These are phyloP conservation scores for Clostera curtula DNA, from an alignment of 2,888 invertebrate genomes.

Conservation along the genomic window DNA sequence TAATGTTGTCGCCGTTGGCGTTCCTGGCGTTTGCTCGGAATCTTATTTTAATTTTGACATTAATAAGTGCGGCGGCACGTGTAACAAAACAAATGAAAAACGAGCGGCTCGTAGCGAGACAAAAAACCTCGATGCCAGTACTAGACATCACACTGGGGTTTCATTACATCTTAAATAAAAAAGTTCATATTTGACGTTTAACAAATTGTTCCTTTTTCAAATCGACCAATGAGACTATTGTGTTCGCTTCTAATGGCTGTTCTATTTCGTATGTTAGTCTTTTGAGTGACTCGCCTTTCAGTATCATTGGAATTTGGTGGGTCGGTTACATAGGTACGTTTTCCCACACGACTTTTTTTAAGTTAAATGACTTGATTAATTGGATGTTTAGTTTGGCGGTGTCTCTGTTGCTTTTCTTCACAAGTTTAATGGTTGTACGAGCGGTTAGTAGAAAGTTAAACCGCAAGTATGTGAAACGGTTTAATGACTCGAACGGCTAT, in stretches of 20 bases:
- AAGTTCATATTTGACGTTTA: conserved; percentile 75
- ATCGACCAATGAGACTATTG: conserved; percentile 75
- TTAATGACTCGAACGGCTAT: too few relatives aligned
- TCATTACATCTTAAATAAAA: conserved; percentile 69
- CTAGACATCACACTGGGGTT: conserved; percentile 66
- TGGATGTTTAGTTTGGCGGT: conserved; percentile 45
- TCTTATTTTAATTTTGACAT: conserved; percentile 62
- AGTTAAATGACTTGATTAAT: conserved; percentile 72
- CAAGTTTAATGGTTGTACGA: background rate
- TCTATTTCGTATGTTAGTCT: conserved; percentile 75
- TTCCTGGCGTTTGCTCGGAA: conserved; percentile 43
- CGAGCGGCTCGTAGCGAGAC: conserved; percentile 50
- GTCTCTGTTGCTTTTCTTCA: conserved; percentile 2
- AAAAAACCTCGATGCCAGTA: conserved; percentile 57
- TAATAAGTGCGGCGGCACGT: conserved; percentile 51
- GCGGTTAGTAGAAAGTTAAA: conserved; percentile 3
- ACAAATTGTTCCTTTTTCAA: conserved; percentile 76
- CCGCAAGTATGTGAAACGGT: too few relatives aligned
- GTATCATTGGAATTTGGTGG: conserved; percentile 73
- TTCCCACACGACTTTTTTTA: conserved; percentile 68
- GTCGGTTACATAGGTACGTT: conserved; percentile 54
- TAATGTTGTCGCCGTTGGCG: conserved; percentile 62
- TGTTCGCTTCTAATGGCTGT: conserved; percentile 72
- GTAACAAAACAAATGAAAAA: conserved; percentile 65
- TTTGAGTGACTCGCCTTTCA: conserved; percentile 69